Percentiles rank a stretch among this genome's conserved stretches.
Conservation (phyloP, 1,140 invertebrate species). For the Trichonephila clavipes region DNA sequence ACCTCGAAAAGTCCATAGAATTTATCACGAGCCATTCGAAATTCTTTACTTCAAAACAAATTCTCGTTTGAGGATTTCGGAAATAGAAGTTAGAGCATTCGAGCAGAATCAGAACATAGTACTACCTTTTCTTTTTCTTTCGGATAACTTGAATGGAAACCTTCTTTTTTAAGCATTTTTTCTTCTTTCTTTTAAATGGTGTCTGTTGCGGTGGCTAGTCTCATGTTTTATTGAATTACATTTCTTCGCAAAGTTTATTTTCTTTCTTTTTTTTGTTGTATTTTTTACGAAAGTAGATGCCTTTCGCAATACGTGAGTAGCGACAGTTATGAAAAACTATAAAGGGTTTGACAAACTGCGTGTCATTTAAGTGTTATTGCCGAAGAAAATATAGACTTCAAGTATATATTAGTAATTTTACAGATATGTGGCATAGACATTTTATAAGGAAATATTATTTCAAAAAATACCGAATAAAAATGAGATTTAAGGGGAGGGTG, state of each 20-base stretch:
- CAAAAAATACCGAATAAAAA: too few relatives aligned
- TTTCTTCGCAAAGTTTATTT: neutral
- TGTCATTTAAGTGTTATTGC: neutral
- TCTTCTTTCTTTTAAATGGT: neutral
- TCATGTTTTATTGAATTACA: slow-evolving; percentile 35
- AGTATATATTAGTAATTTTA: too few relatives aligned
- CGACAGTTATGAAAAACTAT: neutral
- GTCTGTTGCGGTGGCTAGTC: neutral
- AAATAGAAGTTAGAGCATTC: neutral
- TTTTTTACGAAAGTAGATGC: neutral
- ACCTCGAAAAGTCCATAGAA: neutral
- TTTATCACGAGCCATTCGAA: neutral
- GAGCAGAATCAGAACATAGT: neutral
- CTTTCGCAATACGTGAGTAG: neutral
- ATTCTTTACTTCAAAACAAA: slow-evolving; percentile 6
- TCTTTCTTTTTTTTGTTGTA: neutral
- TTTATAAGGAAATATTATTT: too few relatives aligned
- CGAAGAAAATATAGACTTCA: too few relatives aligned
- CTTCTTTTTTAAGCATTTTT: neutral
- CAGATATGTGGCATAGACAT: too few relatives aligned
- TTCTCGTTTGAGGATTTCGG: neutral
- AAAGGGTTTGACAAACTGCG: neutral
- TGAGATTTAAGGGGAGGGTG: too few relatives aligned
- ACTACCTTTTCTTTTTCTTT: neutral
- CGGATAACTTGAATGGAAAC: neutral